These are phyloP conservation scores for Stegophylla sp. DNA, from an alignment of 2,888 invertebrate species.

Conservation along the genomic window DNA sequence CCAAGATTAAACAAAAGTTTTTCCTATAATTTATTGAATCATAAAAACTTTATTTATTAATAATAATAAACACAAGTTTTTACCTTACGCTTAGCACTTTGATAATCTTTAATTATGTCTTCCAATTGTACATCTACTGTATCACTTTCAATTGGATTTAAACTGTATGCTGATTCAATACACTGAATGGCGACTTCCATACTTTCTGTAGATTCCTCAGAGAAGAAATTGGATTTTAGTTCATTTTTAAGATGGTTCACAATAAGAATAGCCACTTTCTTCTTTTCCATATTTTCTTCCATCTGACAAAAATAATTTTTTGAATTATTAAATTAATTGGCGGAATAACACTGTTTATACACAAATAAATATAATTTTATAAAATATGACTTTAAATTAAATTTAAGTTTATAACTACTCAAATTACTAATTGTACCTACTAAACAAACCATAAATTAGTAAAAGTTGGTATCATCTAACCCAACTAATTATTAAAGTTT, in stretches of 20 bases:
- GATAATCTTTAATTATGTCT: constrained; percentile 4
- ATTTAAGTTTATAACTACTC: too few species aligned
- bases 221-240: background rate
- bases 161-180: constrained; percentile 54
- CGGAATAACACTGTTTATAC: too few species aligned
- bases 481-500: too few species aligned
- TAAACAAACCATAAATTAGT: too few species aligned
- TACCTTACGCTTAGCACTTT: background rate
- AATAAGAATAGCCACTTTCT: constrained; percentile 1
- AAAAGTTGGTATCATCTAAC: too few species aligned
- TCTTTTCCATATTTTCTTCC: constrained; percentile 25
- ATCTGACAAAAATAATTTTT: constrained; percentile 29
- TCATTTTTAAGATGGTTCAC: constrained; percentile 31
- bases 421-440: too few species aligned
- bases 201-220: constrained; percentile 47
- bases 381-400: too few species aligned
- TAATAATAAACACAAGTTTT: background rate
- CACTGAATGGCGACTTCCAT: constrained; percentile 59
- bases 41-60: too few species aligned
- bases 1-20: too few species aligned
- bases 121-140: background rate
- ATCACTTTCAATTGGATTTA: constrained; percentile 2
- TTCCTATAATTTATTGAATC: too few species aligned
- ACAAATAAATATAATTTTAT: too few species aligned
- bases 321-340: too few species aligned